phyloP scores from a whole-genome alignment of 2,113 vertebrate genomes.

The Lepus timidus region DNA sequence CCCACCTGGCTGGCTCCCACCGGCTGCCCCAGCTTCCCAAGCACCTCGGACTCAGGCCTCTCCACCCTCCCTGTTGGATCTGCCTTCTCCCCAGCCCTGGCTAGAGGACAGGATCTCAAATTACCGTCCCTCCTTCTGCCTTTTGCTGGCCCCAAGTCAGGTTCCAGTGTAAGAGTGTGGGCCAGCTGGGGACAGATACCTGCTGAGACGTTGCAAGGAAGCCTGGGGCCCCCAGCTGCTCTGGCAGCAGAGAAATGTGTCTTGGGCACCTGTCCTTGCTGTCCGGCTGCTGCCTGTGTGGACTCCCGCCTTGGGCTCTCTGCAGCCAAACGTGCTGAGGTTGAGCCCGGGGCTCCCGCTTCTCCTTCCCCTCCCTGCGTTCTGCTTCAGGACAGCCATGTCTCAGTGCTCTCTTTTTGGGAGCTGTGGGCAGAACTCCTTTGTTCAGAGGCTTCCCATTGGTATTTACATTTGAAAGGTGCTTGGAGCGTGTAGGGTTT shows the following conservation, averaged over 20 bases:
- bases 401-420: neutral
- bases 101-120: neutral
- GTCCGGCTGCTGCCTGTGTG: neutral
- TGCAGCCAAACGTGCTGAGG: neutral
- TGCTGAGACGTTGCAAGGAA: neutral
- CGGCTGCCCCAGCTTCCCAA: neutral
- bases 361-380: neutral
- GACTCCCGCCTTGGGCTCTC: neutral
- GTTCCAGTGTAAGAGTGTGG: neutral
- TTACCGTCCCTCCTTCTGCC: neutral
- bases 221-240: neutral
- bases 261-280: neutral
- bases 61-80: neutral
- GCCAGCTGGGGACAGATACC: neutral
- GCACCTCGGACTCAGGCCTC: neutral
- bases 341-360: neutral
- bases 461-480: neutral
- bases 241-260: neutral
- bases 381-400: neutral
- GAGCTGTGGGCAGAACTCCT: neutral
- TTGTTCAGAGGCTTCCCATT: neutral
- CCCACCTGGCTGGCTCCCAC: fast-evolving
- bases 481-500: neutral
- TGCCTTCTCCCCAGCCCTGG: neutral
- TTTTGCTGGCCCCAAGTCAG: neutral